Evolutionary conservation across 2,797 vertebrate species (phyloP).

Genomic region (Loriculus beryllinus): DNA sequence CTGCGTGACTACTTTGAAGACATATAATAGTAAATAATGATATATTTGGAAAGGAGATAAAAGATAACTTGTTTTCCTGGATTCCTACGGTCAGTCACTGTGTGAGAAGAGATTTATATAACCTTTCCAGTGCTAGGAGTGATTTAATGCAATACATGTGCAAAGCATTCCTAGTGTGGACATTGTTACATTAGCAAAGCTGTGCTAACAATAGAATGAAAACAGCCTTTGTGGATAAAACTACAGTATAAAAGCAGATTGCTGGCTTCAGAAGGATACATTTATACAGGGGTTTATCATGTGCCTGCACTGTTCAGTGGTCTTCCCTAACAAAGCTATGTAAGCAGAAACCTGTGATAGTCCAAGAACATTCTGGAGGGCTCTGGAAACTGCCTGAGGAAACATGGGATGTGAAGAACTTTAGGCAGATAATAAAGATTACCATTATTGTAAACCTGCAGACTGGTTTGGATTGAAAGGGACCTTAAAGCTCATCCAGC

Average conservation of each 20-base stretch:
- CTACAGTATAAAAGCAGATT: not conserved
- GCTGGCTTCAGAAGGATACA: not conserved
- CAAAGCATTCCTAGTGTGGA: not conserved
- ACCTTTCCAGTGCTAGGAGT: not conserved
- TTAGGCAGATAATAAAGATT: not conserved
- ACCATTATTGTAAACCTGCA: not conserved
- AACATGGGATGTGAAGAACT: not conserved
- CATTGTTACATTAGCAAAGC: not conserved
- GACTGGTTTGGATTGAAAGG: not conserved
- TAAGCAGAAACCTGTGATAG: not conserved
- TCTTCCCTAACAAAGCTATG: not conserved
- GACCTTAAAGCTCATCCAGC: not conserved
- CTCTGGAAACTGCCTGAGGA: not conserved
- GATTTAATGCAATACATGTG: not conserved
- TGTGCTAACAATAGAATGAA: not conserved
- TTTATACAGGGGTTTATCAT: not conserved
- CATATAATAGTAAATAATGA: not conserved
- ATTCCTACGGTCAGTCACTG: not conserved
- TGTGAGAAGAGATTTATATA: not conserved
- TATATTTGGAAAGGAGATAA: not conserved
- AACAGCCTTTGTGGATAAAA: not conserved
- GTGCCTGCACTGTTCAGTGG: not conserved
- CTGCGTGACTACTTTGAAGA: not conserved
- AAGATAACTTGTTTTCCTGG: not conserved
- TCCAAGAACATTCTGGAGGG: not conserved